Conservation (phyloP, 1,140 invertebrate genomes). For the Brachionus manjavacas region DNA sequence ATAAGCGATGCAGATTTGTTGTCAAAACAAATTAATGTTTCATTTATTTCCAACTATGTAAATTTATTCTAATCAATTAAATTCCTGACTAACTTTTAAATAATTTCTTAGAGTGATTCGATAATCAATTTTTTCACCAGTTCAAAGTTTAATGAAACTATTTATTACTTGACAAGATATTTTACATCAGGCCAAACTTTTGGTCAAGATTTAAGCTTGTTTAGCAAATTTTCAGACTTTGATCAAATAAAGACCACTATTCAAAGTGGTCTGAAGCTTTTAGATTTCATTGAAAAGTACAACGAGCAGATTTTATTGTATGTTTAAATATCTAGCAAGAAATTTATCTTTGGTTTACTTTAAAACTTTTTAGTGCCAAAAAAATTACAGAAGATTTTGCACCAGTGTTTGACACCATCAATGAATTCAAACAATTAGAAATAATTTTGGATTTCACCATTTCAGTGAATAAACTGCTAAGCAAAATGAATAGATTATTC, state of each 20-base stretch:
- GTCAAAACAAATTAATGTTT: conserved; percentile 35
- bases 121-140: conserved; percentile 31
- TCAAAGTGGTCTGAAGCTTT: conserved; percentile 17
- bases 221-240: conserved; percentile 29
- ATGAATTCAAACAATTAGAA: conserved; percentile 30
- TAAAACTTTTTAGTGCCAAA: not conserved
- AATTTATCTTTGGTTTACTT: not conserved
- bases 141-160: conserved; percentile 39
- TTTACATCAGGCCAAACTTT: conserved; percentile 12
- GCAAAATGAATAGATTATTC: conserved; percentile 32
- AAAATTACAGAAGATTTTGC: conserved; percentile 13
- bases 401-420: conserved; percentile 11
- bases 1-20: conserved; percentile 1
- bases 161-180: conserved; percentile 35
- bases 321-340: not conserved
- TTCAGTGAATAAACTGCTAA: not conserved
- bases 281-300: conserved; percentile 22
- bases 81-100: not conserved
- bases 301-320: conserved; percentile 38
- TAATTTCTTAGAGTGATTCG: not conserved
- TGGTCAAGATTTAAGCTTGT: not conserved
- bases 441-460: conserved; percentile 2
- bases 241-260: not conserved
- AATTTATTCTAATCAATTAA: not conserved
- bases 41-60: conserved; percentile 34